These are phyloP conservation scores for Netelia melanura DNA, from an alignment of 2,888 invertebrate species.

Conservation along the genomic window DNA sequence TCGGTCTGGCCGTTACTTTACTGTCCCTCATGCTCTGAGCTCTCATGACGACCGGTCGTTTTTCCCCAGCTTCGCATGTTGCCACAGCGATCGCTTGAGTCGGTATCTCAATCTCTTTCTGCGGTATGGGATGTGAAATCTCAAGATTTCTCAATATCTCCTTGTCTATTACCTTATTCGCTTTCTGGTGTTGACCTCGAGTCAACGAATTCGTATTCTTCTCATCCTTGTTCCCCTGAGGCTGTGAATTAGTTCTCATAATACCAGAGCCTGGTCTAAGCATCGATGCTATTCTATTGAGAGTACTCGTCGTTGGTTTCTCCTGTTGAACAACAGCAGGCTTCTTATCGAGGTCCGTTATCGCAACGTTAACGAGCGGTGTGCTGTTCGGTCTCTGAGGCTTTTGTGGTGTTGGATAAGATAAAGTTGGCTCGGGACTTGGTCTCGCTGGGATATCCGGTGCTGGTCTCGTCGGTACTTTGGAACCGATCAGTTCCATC, in stretches of 20 bases:
- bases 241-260: conserved; percentile 87
- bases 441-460: conserved; percentile 87
- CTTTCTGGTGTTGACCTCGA: conserved; percentile 87
- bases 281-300: conserved; percentile 92
- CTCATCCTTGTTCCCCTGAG: conserved; percentile 85
- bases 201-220: conserved; percentile 87
- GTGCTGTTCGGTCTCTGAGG: conserved; percentile 78
- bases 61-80: conserved; percentile 86
- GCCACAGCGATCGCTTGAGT: conserved; percentile 88
- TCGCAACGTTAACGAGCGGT: conserved; percentile 72
- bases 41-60: conserved; percentile 89
- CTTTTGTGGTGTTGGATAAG: conserved; percentile 81
- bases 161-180: conserved; percentile 89
- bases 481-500: conserved; percentile 89
- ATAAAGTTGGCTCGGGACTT: conserved; percentile 86
- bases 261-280: conserved; percentile 80
- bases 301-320: conserved; percentile 84
- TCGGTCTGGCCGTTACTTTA: conserved; percentile 86
- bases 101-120: conserved; percentile 88
- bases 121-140: conserved; percentile 94
- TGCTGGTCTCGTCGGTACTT: conserved; percentile 85
- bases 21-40: conserved; percentile 93
- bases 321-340: conserved; percentile 67
- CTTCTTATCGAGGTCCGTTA: conserved; percentile 83
- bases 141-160: conserved; percentile 90